These are phyloP conservation scores for Melanotaenia pygmaea DNA, from an alignment of 2,797 vertebrate genomes.

Conservation along the genomic window DNA sequence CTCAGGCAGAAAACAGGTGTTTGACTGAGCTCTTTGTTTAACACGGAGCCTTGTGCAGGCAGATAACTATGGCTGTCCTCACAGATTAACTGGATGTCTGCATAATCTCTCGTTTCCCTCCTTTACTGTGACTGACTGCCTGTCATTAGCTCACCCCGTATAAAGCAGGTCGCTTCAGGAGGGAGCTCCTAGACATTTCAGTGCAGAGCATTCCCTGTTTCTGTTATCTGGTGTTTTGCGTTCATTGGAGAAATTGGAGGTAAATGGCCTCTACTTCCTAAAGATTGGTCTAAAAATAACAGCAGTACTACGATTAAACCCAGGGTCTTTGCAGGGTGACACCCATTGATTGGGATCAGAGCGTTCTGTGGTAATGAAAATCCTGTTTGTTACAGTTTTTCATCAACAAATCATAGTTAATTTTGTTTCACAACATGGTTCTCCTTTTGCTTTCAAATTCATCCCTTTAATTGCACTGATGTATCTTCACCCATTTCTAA, in stretches of 20 bases:
- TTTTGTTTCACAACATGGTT: not conserved
- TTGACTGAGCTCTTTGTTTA: constrained; percentile 70
- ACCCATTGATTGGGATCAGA: not conserved
- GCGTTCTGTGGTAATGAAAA: too few species aligned
- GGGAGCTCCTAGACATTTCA: constrained; percentile 34
- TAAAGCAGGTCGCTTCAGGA: constrained; percentile 48
- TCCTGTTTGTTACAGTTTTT: not conserved
- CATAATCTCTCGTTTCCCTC: constrained; percentile 51
- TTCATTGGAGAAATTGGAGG: constrained; percentile 9
- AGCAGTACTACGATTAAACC: constrained; percentile 19
- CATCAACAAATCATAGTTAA: not conserved
- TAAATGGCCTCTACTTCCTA: constrained; percentile 1
- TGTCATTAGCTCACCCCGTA: constrained; percentile 46
- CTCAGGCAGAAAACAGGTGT: constrained; percentile 67
- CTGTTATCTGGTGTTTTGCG: not conserved
- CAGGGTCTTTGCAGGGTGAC: not conserved
- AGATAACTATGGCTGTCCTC: constrained; percentile 29
- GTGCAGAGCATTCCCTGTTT: constrained; percentile 3
- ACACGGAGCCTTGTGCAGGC: constrained; percentile 17
- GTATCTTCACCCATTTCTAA: not conserved
- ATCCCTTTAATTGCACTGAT: not conserved
- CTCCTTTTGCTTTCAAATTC: not conserved
- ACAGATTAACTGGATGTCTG: constrained; percentile 45
- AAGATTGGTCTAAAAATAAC: constrained; percentile 13
- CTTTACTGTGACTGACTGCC: constrained; percentile 8